Evolutionary conservation across 1,140 invertebrate species (phyloP).

Genomic region (Drosophila watanabei): DNA sequence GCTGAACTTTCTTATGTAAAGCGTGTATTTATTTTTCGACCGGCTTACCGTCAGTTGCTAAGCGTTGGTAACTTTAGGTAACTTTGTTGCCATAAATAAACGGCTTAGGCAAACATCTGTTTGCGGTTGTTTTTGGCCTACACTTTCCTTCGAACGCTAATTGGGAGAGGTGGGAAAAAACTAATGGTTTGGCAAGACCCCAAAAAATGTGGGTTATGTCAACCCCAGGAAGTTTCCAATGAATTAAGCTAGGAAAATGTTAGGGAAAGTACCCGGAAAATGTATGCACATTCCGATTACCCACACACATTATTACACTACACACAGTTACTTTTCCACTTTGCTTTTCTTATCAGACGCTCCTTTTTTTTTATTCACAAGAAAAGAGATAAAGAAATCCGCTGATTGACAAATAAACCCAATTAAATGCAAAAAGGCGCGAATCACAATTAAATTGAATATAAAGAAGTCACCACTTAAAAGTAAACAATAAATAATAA

Average conservation of each 20-base stretch:
- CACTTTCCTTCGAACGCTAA: slow-evolving; percentile 31
- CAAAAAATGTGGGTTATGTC: slow-evolving; percentile 28
- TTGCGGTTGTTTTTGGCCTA: slow-evolving; percentile 24
- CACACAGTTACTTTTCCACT: slow-evolving; percentile 19
- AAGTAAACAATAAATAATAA: slow-evolving; percentile 68
- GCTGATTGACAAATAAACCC: slow-evolving; percentile 67
- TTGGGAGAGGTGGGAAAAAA: slow-evolving; percentile 26
- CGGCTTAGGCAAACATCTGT: slow-evolving; percentile 36
- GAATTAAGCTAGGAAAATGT: slow-evolving; percentile 20
- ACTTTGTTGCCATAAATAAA: slow-evolving; percentile 43
- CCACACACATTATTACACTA: too few species aligned
- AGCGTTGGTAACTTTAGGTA: slow-evolving; percentile 14
- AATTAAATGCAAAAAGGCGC: slow-evolving; percentile 53
- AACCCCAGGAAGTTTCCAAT: slow-evolving; percentile 28
- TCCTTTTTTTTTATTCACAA: slow-evolving; percentile 23
- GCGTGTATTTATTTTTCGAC: neutral
- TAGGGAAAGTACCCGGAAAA: slow-evolving; percentile 8
- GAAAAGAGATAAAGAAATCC: slow-evolving; percentile 20
- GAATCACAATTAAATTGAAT: slow-evolving; percentile 65
- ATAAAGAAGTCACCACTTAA: slow-evolving; percentile 40
- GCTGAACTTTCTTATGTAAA: neutral
- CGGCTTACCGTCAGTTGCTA: slow-evolving; percentile 27
- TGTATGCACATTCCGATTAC: slow-evolving; percentile 30
- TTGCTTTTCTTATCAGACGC: slow-evolving; percentile 46
- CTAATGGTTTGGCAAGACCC: slow-evolving; percentile 21